Percentiles rank a stretch among this genome's conserved stretches.
Evolutionary conservation across 2,113 vertebrate genomes (phyloP).

Genomic region (Ramphastos sulfuratus): DNA sequence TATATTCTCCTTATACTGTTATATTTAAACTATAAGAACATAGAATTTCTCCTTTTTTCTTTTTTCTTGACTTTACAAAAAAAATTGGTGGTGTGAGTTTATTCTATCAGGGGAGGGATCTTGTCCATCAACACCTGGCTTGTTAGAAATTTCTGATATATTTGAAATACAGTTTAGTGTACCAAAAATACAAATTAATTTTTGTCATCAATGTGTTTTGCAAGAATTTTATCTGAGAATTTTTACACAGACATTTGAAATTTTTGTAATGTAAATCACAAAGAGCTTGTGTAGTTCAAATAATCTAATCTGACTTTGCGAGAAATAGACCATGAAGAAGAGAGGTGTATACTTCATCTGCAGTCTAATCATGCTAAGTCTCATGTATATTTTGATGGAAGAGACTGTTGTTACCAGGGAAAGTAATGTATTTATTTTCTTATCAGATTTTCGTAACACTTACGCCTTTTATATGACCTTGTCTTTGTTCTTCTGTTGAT

Average conservation of each 20-base stretch:
- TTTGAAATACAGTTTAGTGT: background rate
- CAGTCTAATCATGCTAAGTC: background rate
- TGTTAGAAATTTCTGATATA: background rate
- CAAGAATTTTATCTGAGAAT: background rate
- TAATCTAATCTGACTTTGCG: background rate
- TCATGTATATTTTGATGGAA: background rate
- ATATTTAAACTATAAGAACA: too few relatives aligned
- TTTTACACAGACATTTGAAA: background rate
- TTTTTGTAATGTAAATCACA: background rate
- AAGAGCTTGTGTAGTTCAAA: background rate
- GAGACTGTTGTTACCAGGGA: background rate
- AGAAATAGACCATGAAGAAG: background rate
- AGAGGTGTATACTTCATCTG: background rate
- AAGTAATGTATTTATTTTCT: background rate
- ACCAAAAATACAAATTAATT: background rate
- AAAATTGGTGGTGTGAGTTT: too few relatives aligned
- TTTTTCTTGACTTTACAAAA: too few relatives aligned
- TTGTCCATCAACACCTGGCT: background rate
- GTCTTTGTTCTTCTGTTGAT: background rate
- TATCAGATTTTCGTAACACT: background rate
- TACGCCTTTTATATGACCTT: background rate
- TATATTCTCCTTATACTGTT: too few relatives aligned
- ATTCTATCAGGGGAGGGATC: too few relatives aligned
- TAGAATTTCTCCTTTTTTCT: too few relatives aligned
- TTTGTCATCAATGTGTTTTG: background rate